Evolutionary conservation across 2,888 invertebrate species (phyloP).

Genomic region (Drosophila austrosaltans): DNA sequence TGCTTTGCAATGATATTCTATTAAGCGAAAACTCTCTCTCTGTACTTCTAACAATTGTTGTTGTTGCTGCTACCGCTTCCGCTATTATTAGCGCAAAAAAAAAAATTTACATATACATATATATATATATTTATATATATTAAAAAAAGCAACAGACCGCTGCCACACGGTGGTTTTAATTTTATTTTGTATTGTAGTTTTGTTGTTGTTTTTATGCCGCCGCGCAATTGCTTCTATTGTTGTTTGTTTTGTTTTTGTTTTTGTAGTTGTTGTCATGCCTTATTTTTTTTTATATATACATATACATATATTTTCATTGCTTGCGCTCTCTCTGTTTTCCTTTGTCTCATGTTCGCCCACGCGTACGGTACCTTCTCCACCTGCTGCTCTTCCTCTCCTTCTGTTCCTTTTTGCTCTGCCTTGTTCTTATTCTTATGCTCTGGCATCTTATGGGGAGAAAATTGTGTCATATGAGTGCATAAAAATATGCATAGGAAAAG

Average conservation of each 20-base stretch:
- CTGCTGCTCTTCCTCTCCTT: background rate
- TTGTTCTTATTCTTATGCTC: background rate
- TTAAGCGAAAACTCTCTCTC: conserved; percentile 31
- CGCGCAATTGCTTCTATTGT: conserved; percentile 38
- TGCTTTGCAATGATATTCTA: conserved; percentile 18
- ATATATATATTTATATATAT: too few relatives aligned
- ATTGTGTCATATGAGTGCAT: conserved; percentile 35
- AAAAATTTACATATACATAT: conserved; percentile 12
- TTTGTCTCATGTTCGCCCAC: conserved; percentile 7
- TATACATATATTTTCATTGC: background rate
- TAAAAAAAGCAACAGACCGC: conserved; percentile 40
- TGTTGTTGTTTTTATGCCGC: conserved; percentile 11
- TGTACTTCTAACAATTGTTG: conserved; percentile 32
- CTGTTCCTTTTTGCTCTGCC: conserved; percentile 9
- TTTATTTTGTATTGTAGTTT: conserved; percentile 39
- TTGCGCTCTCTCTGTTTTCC: conserved; percentile 2
- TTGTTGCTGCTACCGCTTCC: conserved; percentile 53
- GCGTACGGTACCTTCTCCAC: background rate
- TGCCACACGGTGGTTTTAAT: conserved; percentile 21
- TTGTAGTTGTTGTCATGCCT: conserved; percentile 41
- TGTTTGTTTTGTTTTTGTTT: conserved; percentile 56
- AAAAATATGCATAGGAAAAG: conserved; percentile 42
- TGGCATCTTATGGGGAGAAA: background rate
- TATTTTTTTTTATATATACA: conserved; percentile 50
- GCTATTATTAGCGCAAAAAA: conserved; percentile 70